Evolutionary conservation across 2,113 vertebrate genomes (phyloP).

Genomic region (Strix uralensis): DNA sequence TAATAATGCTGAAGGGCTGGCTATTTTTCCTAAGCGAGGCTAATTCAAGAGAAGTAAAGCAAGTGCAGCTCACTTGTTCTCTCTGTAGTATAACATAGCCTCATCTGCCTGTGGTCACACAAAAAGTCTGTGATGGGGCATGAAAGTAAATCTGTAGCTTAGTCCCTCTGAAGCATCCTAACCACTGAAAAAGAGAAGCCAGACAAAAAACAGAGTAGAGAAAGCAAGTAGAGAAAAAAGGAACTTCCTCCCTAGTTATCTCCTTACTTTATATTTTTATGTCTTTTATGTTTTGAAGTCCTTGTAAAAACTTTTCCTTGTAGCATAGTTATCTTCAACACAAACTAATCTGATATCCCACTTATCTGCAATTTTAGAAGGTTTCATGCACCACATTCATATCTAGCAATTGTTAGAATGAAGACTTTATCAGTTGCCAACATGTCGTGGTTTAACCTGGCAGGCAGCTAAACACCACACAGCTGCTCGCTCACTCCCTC

Average conservation of each 20-base stretch:
- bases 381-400: not conserved
- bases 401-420: conserved; percentile 3
- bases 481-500: too few relatives aligned
- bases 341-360: conserved; percentile 34
- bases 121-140: not conserved
- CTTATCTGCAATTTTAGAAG: conserved; percentile 33
- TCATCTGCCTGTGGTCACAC: not conserved
- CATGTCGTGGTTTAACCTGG: too few relatives aligned
- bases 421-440: conserved; percentile 19
- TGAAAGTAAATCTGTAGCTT: not conserved
- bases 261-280: not conserved
- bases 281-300: conserved; percentile 22
- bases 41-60: not conserved
- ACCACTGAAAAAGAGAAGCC: not conserved
- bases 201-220: not conserved
- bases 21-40: not conserved
- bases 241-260: conserved; percentile 19
- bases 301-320: not conserved
- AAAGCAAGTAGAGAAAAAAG: conserved; percentile 8
- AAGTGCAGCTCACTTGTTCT: not conserved
- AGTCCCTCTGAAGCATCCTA: not conserved
- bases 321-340: conserved; percentile 7
- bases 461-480: too few relatives aligned
- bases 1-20: conserved; percentile 23
- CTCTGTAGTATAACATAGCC: not conserved